phyloP scores from a whole-genome alignment of 1,140 invertebrate species.

The Zaprionus ghesquierei region DNA sequence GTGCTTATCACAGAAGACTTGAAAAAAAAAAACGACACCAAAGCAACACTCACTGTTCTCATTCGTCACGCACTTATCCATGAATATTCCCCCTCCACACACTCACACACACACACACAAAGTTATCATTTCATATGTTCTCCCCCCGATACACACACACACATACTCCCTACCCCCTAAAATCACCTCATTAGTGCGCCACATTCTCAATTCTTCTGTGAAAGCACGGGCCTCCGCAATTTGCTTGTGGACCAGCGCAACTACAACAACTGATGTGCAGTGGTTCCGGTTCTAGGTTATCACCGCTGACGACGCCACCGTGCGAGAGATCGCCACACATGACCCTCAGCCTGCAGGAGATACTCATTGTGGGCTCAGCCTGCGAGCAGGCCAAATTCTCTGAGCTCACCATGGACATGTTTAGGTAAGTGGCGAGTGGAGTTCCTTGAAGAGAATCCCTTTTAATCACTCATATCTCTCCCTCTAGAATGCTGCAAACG shows the following conservation, averaged over 20 bases:
- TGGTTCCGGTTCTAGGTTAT: constrained; percentile 87
- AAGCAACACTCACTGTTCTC: constrained; percentile 74
- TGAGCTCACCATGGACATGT: constrained; percentile 99
- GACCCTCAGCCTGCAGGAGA: constrained; percentile 95
- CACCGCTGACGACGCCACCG: constrained; percentile 92
- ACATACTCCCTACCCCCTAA: constrained; percentile 17
- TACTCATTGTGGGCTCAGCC: constrained; percentile 96
- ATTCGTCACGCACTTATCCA: constrained; percentile 74
- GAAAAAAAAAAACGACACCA: constrained; percentile 79
- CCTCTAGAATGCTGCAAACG: constrained; percentile 94
- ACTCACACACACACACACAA: constrained; percentile 5
- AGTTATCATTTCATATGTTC: background rate
- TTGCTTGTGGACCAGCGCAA: constrained; percentile 70
- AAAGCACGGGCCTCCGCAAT: constrained; percentile 82
- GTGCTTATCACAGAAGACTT: constrained; percentile 83
- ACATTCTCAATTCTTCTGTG: constrained; percentile 83
- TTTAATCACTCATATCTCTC: background rate
- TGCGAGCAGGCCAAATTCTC: constrained; percentile 98
- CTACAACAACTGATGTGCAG: constrained; percentile 82
- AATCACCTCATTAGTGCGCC: constrained; percentile 79
- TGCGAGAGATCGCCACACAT: constrained; percentile 93
- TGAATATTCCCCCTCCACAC: constrained; percentile 31
- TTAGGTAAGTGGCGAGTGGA: constrained; percentile 82
- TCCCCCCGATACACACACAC: constrained; percentile 14
- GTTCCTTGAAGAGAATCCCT: background rate